Base-by-base conservation (phyloP, 2,113 vertebrate genomes). In the Abramis brama region DNA sequence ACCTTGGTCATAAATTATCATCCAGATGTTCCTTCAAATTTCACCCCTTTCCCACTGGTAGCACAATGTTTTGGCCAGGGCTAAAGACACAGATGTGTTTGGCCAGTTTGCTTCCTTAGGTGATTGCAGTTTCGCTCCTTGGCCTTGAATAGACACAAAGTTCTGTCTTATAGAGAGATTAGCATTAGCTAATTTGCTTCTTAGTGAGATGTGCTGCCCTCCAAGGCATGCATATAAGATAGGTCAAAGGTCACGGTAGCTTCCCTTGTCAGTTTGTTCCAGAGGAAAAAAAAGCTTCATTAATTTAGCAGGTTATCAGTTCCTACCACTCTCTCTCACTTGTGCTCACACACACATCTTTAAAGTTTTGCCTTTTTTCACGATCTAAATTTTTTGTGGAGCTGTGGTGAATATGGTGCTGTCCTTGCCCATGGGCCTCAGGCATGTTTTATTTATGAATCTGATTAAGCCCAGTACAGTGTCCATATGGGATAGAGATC, bases 361-460 rank as follows among this genome's bases (percentile, higher is more conserved):
- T 77, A 50, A 59, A 50, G 5, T 33, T 45, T 33, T 39, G 50
- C 70, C 9, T 27, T 25, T 66, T 45, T 25, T 85, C 30, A 66
- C 19, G 15, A 33, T 27, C 25, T 30, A 36, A 11, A 4, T 79
- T 68, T 70, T 68, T 55, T 39, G 64, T 73, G 68, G 66, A 27
- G 74, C 89, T 55, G 43, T 80, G 82, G 89, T 85, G 82, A 87
- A 78, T 88, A 87, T 86, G 89, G 88, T 87, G 73, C 64, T 36
- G 77, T 86, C 66, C 79, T 75, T n/a, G 87, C 91, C 87, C 79
- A 77, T 85, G 87, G 91, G 85, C 89, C 87, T 21, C 27, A 88
- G 86, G 83, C 90, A 88, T 90, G 88, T 88, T 93, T 91, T 92
- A 94, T 94, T 93, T 92, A 94, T 93, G 93, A 91, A 92, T 91